Evolutionary conservation across 2,797 vertebrate genomes (phyloP), one percentile per base, ranked within the genome.

Genomic region (Pseudopleuronectes americanus): DNA sequence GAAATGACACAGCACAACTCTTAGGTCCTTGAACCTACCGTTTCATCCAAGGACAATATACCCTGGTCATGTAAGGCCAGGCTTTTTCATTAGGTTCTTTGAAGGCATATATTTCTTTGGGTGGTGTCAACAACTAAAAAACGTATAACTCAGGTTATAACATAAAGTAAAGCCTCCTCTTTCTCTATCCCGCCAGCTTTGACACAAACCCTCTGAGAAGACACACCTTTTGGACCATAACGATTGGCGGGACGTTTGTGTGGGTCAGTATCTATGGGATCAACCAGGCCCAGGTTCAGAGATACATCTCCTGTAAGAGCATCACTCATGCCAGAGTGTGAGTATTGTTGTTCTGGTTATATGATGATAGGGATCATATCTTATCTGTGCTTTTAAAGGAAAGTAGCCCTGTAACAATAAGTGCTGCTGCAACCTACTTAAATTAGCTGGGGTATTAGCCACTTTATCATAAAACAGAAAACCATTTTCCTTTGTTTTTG

Each of bases 251-350:
- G 23, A 91, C 95, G 12, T 98, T 97, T 75, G 90, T 96, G 0
- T 99, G 97, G 97, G 87, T 93, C 62, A 80, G 94, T 36, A 90
- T 98, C 68, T 99, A 98, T 0, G 97, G 96, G 1, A 81, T 96
- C 85, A 99, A 97, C 87, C 97, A 99, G 75, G 94, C 97, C 57
- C 97, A 99, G 90, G 96, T 99, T 74, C 97, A 98, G 88, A 94
- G 98, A 94, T 99, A 97, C 80, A 95, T 97, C 79, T 94, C 97
- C 60, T 99, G 98, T 92, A 98, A 96, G 92, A 96, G 33, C 81
- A 89, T 95, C 86, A 91, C 93, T 59, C 97, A 99, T 0, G 97
- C 97, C 71, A 96, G 95, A 96, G 12, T 96, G 97, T 99, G 92
- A 97, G 97, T 89, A 14, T 16, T 31, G 7, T 10, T n/a, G 3